Conservation (phyloP, 2,797 vertebrate genomes). For the Sebastes hopkinsi region DNA sequence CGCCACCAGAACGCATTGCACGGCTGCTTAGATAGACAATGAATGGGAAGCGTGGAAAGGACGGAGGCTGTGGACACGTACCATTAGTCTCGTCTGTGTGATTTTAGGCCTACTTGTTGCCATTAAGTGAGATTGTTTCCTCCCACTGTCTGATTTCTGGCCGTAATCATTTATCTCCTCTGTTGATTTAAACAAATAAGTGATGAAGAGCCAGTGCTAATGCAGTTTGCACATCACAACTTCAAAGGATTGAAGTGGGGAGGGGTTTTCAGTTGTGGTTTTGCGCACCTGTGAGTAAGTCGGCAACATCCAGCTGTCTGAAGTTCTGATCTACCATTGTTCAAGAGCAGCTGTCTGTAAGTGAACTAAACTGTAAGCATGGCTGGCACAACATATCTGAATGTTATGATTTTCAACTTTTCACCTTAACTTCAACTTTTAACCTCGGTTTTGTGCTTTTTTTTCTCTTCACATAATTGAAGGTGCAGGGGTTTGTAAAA, state of each 20-base stretch:
- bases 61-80: too few relatives aligned
- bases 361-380: not conserved
- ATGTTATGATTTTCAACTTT: not conserved
- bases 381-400: not conserved
- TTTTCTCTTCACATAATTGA: not conserved
- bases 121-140: not conserved
- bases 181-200: not conserved
- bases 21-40: too few relatives aligned
- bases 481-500: not conserved
- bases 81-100: not conserved
- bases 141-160: not conserved
- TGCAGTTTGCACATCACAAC: not conserved
- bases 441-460: not conserved
- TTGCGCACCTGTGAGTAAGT: conserved; percentile 15
- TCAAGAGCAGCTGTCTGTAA: not conserved
- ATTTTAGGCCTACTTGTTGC: not conserved
- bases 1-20: too few relatives aligned
- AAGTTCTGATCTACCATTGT: not conserved
- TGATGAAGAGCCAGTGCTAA: not conserved
- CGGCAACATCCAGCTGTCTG: not conserved
- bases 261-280: conserved; percentile 27
- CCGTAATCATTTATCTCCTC: not conserved
- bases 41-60: too few relatives aligned
- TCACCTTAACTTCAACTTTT: not conserved
- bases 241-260: not conserved